Percentiles rank a stretch among this genome's conserved stretches.
Evolutionary conservation across 2,888 invertebrate genomes (phyloP).

Genomic region (Ephialtes manifestator): DNA sequence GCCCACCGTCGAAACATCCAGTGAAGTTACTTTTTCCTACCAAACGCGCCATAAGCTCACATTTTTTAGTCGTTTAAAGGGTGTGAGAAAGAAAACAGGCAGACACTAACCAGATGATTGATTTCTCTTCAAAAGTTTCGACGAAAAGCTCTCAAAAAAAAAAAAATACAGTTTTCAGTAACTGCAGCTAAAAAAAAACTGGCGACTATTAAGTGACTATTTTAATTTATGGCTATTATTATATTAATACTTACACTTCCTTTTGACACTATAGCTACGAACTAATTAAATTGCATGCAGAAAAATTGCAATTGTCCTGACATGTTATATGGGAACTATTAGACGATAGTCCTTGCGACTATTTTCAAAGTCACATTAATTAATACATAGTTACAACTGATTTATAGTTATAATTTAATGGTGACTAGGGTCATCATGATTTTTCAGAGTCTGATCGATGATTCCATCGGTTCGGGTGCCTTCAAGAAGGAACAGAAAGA

Average conservation of each 20-base stretch:
- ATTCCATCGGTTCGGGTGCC: background rate
- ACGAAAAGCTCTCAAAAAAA: constrained; percentile 27
- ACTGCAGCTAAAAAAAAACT: background rate
- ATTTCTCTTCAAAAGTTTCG: constrained; percentile 35
- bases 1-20: constrained; percentile 58
- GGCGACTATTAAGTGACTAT: background rate
- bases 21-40: constrained; percentile 43
- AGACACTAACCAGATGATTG: constrained; percentile 37
- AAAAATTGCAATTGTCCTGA: background rate
- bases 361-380: background rate
- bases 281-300: background rate
- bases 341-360: background rate
- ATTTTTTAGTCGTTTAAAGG: constrained; percentile 14
- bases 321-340: background rate
- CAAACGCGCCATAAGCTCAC: background rate
- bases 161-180: background rate
- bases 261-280: too few relatives aligned
- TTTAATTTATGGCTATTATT: background rate
- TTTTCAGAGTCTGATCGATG: constrained; percentile 30
- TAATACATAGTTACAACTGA: background rate
- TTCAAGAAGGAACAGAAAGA: constrained; percentile 11
- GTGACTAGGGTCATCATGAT: background rate
- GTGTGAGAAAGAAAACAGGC: constrained; percentile 2
- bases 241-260: too few relatives aligned
- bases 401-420: background rate